These are phyloP conservation scores for Lymantria dispar DNA, from an alignment of 2,888 invertebrate genomes.

Conservation along the genomic window DNA sequence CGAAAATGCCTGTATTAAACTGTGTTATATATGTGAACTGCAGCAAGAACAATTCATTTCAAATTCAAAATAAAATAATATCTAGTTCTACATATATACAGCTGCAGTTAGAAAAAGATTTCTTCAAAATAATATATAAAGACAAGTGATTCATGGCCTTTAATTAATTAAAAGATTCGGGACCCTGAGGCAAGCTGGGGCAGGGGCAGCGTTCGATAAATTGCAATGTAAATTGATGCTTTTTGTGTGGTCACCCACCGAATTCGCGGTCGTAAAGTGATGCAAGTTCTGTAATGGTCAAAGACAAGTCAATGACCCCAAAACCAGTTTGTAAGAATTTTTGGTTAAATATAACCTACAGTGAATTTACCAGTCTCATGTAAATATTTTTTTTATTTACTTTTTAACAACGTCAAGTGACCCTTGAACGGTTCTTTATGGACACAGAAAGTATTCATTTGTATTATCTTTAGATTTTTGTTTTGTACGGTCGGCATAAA, in stretches of 20 bases:
- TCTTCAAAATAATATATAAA: constrained; percentile 14
- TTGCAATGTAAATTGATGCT: constrained; percentile 48
- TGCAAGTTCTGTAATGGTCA: constrained; percentile 64
- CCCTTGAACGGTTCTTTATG: constrained; percentile 6
- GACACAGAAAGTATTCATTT: constrained; percentile 4
- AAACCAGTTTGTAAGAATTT: constrained; percentile 52
- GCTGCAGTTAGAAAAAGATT: not conserved
- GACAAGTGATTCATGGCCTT: constrained; percentile 16
- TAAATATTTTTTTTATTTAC: constrained; percentile 23
- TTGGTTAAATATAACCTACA: constrained; percentile 41
- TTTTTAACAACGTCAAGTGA: constrained; percentile 13
- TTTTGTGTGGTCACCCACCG: constrained; percentile 43
- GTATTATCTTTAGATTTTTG: too few species aligned
- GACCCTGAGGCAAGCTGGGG: constrained; percentile 25
- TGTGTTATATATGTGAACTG: too few species aligned
- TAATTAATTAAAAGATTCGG: constrained; percentile 46
- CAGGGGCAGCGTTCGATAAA: constrained; percentile 48
- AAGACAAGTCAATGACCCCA: constrained; percentile 64
- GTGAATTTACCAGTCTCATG: constrained; percentile 23
- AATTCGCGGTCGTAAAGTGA: constrained; percentile 52
- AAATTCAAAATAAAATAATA: too few species aligned
- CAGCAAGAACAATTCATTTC: too few species aligned
- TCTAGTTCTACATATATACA: too few species aligned
- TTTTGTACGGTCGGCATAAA: too few species aligned
- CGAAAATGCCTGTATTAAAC: too few species aligned